Base-by-base conservation (phyloP, 1,140 invertebrate species). In the Solenopsis fugax region DNA sequence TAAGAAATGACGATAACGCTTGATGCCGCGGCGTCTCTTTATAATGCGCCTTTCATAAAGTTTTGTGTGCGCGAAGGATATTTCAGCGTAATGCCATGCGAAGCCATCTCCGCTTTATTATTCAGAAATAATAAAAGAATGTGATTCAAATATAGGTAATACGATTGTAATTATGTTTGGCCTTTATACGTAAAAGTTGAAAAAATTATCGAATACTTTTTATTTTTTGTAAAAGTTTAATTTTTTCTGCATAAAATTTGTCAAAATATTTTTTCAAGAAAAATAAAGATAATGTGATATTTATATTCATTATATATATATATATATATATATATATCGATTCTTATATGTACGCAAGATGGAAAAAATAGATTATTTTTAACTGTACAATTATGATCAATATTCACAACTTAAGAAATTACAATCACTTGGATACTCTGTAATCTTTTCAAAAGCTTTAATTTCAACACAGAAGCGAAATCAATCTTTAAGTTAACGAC, bases 1-100 rank as follows among this genome's bases (percentile, higher is more conserved):
- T 60, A 75, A 12, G 41, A 60, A 82, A 60, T 73, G 6, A 72
- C 52, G 37, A 72, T 82, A 81, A 71, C n/a, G 37, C 10, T 50
- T 45, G 24, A 37, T 45, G 41, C 37, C 52, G 21, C 56, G 13
- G 5, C 16, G 7, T 13, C 10, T 12, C 24, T 73, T 73, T 60
- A 73, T 54, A 29, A 58, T 34, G 56, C 24, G 65, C 9, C 45
- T 6, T 54, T 48, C 9, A 50, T 50, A 45, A 45, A 7, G 6
- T 10, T n/a, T n/a, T 50, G 34, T 37, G 45, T 21, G 2, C 54
- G 6, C 48, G 12, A 50, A 12, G 24, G 13, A 82, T 80, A 48
- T n/a, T 29, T 48, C 18, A 56, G 18, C 21, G 16, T n/a, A 56
- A 69, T 45, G 4, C 4, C 2, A 60, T 21, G 13, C 16, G 18